Evolutionary conservation across 2,113 vertebrate species (phyloP), one percentile per base, ranked within the genome.

Genomic region (Fukomys damarensis): DNA sequence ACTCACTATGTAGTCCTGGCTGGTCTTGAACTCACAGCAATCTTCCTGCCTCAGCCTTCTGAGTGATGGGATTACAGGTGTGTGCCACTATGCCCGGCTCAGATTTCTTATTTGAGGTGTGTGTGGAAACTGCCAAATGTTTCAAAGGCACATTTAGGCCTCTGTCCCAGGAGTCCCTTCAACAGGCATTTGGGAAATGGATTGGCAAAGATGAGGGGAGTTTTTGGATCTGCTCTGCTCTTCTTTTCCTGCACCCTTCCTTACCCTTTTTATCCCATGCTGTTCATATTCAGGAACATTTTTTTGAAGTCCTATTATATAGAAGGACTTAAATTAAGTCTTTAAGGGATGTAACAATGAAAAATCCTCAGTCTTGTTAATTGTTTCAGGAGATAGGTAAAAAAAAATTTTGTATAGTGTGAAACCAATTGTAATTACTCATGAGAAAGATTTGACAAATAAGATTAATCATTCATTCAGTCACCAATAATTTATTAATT

Each of bases 351-450:
- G 54, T 5, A 93, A n/a, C 26, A 54, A 12, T 84, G 85, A 76
- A 59, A 89, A 58, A 35, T 9, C 12, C 26, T 35, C 38, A 38
- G 26, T 89, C 22, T 77, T 66, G 28, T 28, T 68, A 56, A 41
- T 10, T 93, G 54, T 83, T 84, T 85, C 54, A 56, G 70, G 70
- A 79, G 70, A 70, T 9, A 52, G 17, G 10, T 12, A 61, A 35
- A 14, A 85, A 28, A 70, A 70, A 30, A 20, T 91, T 35, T 76
- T 76, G 7, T 59, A 16, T 59, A 77, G 49, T 30, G 68, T 93
- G 84, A 63, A 24, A 61, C 35, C 70, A 89, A 79, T 96, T 93
- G 79, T 24, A 93, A 61, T 93, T 72, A 70, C 5, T n/a, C 79
- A 72, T 20, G n/a, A 86, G 72, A 79, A 90, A 38, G 16, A 79